Evolutionary conservation across 2,113 vertebrate species (phyloP).

Genomic region (Platichthys flesus): DNA sequence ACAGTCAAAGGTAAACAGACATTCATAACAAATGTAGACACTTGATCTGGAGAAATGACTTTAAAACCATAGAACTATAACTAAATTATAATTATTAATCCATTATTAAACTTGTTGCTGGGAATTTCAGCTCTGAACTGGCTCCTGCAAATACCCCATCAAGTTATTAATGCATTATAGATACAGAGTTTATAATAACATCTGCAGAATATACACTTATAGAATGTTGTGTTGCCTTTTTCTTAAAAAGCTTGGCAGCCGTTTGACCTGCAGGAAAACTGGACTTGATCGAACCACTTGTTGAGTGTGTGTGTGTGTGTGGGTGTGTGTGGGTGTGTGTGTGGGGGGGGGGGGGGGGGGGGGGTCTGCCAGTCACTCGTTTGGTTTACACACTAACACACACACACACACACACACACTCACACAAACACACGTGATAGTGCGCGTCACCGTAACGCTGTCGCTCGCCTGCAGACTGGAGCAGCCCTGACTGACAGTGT

Average conservation of each 20-base stretch:
- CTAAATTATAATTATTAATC: too few relatives aligned
- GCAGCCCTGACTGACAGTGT: conserved; percentile 55
- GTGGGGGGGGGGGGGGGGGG: too few relatives aligned
- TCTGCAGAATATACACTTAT: neutral
- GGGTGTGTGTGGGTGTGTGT: too few relatives aligned
- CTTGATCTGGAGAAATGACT: too few relatives aligned
- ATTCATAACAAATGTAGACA: neutral
- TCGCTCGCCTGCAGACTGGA: conserved; percentile 60
- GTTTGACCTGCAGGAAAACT: neutral
- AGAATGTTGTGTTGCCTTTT: neutral
- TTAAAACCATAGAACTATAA: too few relatives aligned
- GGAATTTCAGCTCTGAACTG: too few relatives aligned
- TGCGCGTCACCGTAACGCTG: conserved; percentile 74
- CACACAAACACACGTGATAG: conserved; percentile 72
- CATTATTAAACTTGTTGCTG: too few relatives aligned
- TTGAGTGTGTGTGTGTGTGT: too few relatives aligned
- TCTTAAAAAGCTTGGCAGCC: neutral
- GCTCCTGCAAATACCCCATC: too few relatives aligned
- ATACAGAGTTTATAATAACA: too few relatives aligned
- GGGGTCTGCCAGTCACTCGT: neutral
- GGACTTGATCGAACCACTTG: neutral
- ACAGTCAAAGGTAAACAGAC: neutral
- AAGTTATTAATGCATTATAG: too few relatives aligned
- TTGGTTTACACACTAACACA: neutral
- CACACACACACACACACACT: neutral